A percentile compares a stretch with the other conserved stretches of the same genome.
phyloP scores from a whole-genome alignment of 2,797 vertebrate genomes.

The Sebastiscus albofasciatus region DNA sequence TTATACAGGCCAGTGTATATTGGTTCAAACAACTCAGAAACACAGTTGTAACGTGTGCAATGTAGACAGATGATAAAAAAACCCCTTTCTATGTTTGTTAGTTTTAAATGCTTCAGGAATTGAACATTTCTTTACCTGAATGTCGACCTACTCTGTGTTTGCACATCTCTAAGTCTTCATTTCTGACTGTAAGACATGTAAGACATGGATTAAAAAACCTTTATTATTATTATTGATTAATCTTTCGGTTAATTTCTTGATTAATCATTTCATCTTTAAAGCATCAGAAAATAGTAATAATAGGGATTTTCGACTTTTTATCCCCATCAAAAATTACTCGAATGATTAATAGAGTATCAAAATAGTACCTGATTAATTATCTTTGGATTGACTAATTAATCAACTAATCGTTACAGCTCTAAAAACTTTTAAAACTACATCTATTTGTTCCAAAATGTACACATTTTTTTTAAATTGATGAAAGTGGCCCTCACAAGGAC shows the following conservation, averaged over 20 bases:
- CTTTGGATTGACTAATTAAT: neutral
- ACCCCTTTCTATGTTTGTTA: neutral
- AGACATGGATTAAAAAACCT: too few species aligned
- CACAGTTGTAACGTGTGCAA: neutral
- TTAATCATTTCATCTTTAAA: neutral
- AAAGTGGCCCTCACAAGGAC: neutral
- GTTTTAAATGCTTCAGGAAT: neutral
- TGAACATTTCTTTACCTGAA: neutral
- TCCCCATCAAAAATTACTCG: neutral
- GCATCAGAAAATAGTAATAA: neutral
- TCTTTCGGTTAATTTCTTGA: neutral
- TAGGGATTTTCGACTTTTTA: neutral
- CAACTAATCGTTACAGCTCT: neutral
- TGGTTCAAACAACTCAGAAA: neutral
- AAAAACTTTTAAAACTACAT: neutral
- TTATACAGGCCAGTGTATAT: neutral
- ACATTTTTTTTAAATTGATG: neutral
- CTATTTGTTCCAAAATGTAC: neutral
- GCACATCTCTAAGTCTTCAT: neutral
- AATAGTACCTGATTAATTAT: neutral
- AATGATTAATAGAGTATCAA: too few species aligned
- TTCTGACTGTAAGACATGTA: neutral
- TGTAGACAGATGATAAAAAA: neutral
- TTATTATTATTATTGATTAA: neutral
- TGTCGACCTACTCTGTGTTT: neutral